phyloP scores from a whole-genome alignment of 2,797 vertebrate genomes.

The Hapalemur alaotrensis region DNA sequence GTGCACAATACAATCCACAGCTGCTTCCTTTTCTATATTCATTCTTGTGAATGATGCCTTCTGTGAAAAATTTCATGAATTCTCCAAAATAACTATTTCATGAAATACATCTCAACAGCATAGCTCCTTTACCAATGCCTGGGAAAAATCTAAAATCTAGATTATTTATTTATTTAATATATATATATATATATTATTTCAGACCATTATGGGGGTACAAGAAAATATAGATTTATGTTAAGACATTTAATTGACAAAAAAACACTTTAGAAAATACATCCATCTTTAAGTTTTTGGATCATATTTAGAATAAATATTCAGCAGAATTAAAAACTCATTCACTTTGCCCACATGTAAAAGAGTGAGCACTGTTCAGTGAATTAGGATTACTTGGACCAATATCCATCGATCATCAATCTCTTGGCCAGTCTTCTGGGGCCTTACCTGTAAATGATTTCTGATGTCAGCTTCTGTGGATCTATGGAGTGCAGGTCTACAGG shows the following conservation, averaged over 20 bases:
- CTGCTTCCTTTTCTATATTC: not conserved
- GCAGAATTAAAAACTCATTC: not conserved
- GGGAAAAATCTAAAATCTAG: not conserved
- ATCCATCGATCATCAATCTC: not conserved
- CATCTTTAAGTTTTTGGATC: not conserved
- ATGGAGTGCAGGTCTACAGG: not conserved
- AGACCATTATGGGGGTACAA: no score
- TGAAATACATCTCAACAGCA: not conserved
- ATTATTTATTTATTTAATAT: no score
- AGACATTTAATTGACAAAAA: not conserved
- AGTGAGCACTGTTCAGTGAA: not conserved
- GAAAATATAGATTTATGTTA: not conserved
- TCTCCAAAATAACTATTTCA: not conserved
- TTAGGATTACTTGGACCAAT: not conserved
- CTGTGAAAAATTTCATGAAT: not conserved
- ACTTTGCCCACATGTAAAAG: not conserved
- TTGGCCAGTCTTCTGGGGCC: not conserved
- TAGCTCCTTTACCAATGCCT: not conserved
- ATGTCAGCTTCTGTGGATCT: not conserved
- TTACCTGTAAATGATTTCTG: not conserved
- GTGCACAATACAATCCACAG: not conserved
- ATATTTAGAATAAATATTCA: not conserved
- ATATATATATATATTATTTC: no score
- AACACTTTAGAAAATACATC: not conserved
- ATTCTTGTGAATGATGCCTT: not conserved